Evolutionary conservation across 2,113 vertebrate genomes (phyloP).

Genomic region (Silurus asotus): DNA sequence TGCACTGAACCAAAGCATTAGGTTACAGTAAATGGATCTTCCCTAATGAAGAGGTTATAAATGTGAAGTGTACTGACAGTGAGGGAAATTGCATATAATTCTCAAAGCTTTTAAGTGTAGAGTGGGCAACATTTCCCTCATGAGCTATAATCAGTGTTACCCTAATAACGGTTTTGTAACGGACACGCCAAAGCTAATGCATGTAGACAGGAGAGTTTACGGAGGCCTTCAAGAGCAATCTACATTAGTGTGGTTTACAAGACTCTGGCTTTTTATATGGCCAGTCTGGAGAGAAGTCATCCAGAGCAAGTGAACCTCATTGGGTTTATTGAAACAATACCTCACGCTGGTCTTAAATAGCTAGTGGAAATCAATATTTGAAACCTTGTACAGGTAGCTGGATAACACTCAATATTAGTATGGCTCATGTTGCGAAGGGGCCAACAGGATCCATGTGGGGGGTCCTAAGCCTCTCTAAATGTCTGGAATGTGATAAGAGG

Average conservation of each 20-base stretch:
- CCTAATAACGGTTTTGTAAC: conserved; percentile 24
- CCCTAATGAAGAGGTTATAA: not conserved
- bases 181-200: not conserved
- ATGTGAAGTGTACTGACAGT: not conserved
- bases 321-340: conserved; percentile 44
- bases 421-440: not conserved
- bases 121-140: conserved; percentile 14
- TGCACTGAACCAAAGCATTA: not conserved
- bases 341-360: conserved; percentile 13
- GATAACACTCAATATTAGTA: not conserved
- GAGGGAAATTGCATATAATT: conserved; percentile 29
- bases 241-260: conserved; percentile 21
- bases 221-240: conserved; percentile 1
- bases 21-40: not conserved
- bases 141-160: conserved; percentile 28
- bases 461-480: conserved; percentile 33
- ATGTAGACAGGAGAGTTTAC: not conserved
- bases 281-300: conserved; percentile 37
- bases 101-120: conserved; percentile 19
- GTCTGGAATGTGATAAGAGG: conserved; percentile 59
- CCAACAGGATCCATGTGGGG: not conserved
- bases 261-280: conserved; percentile 36
- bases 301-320: conserved; percentile 14
- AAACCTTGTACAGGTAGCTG: conserved; percentile 4
- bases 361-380: conserved; percentile 15